phyloP scores from a whole-genome alignment of 64 coral and sea anemone genomes.

The Anthopleura sola region DNA sequence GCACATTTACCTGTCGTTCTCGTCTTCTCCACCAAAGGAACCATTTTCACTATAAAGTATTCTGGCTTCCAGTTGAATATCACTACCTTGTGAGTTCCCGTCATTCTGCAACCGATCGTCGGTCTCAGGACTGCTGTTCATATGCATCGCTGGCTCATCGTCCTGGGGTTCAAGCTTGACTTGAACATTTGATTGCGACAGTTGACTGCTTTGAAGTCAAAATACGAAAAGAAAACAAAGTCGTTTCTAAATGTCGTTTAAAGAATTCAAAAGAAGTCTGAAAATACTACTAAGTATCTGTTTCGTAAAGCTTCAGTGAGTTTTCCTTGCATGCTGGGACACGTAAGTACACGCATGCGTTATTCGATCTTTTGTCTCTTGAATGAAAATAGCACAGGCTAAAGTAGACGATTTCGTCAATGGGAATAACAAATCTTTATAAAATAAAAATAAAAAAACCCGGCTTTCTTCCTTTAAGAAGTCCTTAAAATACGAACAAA shows the following conservation, averaged over 20 bases:
- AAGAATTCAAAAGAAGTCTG: background rate
- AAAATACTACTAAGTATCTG: conserved; percentile 12
- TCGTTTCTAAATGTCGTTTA: conserved; percentile 10
- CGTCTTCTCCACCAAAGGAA: background rate
- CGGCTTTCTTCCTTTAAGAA: background rate
- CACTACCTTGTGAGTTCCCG: background rate
- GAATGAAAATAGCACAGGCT: background rate
- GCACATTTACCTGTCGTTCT: background rate
- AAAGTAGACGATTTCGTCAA: background rate
- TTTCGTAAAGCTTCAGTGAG: conserved; percentile 9
- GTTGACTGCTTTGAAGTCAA: conserved; percentile 57
- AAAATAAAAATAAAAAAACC: background rate
- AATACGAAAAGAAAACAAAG: conserved; percentile 27
- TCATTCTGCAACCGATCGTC: background rate
- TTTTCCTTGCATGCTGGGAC: background rate
- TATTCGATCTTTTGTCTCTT: background rate
- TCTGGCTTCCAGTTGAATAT: background rate
- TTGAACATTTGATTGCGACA: conserved; percentile 85
- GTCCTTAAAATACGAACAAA: conserved; percentile 6
- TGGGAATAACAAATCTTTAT: background rate
- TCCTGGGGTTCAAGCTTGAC: conserved; percentile 96
- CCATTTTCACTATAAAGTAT: conserved; percentile 12
- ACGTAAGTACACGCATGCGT: background rate
- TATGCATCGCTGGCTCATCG: conserved; percentile 43
- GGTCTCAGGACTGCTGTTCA: conserved; percentile 30